Conservation (phyloP, 1,140 invertebrate genomes). For the Procambarus clarkii region DNA sequence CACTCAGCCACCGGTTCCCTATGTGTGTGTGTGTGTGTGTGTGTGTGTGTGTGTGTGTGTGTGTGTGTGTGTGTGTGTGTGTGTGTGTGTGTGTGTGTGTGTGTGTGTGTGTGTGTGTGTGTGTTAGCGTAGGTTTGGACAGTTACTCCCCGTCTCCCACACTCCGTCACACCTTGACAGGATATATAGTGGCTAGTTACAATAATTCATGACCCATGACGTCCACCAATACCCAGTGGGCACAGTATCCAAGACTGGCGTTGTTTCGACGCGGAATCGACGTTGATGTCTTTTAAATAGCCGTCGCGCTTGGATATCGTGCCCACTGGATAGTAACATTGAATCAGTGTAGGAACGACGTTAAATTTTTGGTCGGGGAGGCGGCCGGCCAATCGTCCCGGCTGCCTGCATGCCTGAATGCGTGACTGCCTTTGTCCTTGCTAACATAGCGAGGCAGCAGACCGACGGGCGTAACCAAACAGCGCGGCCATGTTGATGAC, state of each 20-base stretch:
- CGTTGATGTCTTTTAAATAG: too few species aligned
- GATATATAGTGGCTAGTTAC: background rate
- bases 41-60: background rate
- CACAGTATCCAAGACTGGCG: too few species aligned
- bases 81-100: background rate
- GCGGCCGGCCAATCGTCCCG: background rate
- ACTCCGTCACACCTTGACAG: background rate
- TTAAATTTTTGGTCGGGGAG: too few species aligned
- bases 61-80: background rate
- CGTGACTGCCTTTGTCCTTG: background rate
- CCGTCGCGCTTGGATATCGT: too few species aligned
- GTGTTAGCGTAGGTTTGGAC: background rate
- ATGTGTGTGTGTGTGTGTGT: background rate
- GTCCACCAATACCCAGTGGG: too few species aligned
- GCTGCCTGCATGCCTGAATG: background rate
- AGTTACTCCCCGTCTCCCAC: background rate
- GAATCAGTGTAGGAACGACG: too few species aligned
- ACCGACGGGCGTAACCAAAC: background rate
- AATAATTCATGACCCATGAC: background rate
- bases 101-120: constrained; percentile 1
- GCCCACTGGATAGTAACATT: too few species aligned
- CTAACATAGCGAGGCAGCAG: background rate
- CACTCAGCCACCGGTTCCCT: too few species aligned
- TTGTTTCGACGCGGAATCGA: too few species aligned
- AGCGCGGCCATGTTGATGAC: background rate